Percentiles rank a stretch among this genome's conserved stretches.
Evolutionary conservation across 2,888 invertebrate genomes (phyloP).

Genomic region (Oscheius sp.): DNA sequence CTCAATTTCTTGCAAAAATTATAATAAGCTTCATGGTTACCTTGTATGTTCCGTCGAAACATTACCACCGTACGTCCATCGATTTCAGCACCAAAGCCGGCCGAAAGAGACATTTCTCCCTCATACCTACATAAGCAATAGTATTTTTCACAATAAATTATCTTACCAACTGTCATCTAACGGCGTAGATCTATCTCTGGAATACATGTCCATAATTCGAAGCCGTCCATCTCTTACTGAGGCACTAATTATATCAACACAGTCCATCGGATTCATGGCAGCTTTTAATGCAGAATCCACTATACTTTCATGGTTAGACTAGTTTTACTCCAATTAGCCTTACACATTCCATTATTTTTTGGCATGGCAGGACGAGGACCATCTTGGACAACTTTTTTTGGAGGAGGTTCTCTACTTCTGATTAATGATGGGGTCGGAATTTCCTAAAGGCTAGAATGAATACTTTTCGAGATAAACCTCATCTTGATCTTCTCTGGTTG

Average conservation of each 20-base stretch:
- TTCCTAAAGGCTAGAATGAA: constrained; percentile 5
- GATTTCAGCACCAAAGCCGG: constrained; percentile 61
- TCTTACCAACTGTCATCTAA: constrained; percentile 58
- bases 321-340: constrained; percentile 13
- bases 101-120: constrained; percentile 64
- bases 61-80: constrained; percentile 64
- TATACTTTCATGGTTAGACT: constrained; percentile 20
- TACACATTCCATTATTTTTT: constrained; percentile 56
- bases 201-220: constrained; percentile 65
- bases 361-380: constrained; percentile 52
- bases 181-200: constrained; percentile 65
- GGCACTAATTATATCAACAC: constrained; percentile 63
- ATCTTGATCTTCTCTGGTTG: not conserved
- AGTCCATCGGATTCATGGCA: constrained; percentile 67
- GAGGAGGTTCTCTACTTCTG: constrained; percentile 37
- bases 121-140: constrained; percentile 47
- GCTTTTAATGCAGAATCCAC: constrained; percentile 59
- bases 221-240: constrained; percentile 54
- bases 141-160: too few species aligned
- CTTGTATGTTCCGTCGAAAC: constrained; percentile 62
- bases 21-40: constrained; percentile 31
- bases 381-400: constrained; percentile 42
- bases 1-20: constrained; percentile 59
- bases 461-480: constrained; percentile 11
- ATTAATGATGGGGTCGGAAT: constrained; percentile 14